These are phyloP conservation scores for Periplaneta americana DNA, from an alignment of 1,140 invertebrate genomes.

Conservation along the genomic window DNA sequence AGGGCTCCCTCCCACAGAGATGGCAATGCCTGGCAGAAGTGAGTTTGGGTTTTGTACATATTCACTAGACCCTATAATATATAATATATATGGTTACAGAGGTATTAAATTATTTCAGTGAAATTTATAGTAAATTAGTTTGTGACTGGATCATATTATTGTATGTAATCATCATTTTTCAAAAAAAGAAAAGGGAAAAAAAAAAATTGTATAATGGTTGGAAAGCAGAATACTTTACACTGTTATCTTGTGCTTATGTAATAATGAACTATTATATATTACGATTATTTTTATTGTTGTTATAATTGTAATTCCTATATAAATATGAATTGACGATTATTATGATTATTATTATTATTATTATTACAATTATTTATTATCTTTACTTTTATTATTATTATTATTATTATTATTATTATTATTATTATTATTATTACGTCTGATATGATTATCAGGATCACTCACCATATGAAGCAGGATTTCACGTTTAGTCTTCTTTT, in stretches of 20 bases:
- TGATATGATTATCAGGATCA: background rate
- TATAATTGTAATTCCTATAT: background rate
- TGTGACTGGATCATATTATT: conserved; percentile 7
- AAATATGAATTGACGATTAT: background rate
- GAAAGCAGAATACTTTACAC: conserved; percentile 16
- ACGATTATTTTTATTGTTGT: background rate
- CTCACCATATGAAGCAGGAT: background rate
- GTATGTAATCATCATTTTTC: background rate
- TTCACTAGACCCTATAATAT: background rate
- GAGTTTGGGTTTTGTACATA: conserved; percentile 7
- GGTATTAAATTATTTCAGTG: conserved; percentile 16
- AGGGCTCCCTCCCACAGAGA: background rate
- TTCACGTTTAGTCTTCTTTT: background rate
- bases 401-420: background rate
- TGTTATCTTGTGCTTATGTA: background rate
- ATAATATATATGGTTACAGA: conserved; percentile 9
- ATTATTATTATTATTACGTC: no score
- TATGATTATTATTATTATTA: background rate
- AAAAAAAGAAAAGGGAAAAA: background rate
- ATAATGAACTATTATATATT: background rate
- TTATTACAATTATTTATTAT: background rate
- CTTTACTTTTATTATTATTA: background rate
- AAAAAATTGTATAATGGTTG: conserved; percentile 12
- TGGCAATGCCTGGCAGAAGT: conserved; percentile 1
- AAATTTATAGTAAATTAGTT: conserved; percentile 9